Conservation (phyloP, 2,797 vertebrate genomes). For the Borostomias antarcticus region DNA sequence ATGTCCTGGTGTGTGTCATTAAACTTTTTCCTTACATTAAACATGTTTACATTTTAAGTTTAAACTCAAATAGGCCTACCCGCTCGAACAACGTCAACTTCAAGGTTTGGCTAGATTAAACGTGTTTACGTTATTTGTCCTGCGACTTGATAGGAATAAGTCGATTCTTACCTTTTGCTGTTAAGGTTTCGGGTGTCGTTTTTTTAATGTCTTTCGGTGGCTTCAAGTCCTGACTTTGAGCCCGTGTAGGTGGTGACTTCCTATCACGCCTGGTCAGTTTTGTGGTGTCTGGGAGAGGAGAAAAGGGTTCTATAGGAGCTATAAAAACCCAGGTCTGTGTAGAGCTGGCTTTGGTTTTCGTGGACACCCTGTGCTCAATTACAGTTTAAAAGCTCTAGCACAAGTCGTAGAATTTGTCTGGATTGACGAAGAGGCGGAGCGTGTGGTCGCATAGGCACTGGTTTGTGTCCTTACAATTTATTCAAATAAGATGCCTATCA, state of each 20-base stretch:
- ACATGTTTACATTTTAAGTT: not conserved
- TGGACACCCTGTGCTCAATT: slow-evolving; percentile 89
- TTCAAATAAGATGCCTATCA: slow-evolving; percentile 56
- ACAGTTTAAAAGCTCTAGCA: slow-evolving; percentile 87
- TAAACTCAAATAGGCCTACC: not conserved
- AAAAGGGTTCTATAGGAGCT: slow-evolving; percentile 84
- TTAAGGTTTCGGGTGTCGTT: slow-evolving; percentile 8
- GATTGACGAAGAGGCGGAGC: slow-evolving; percentile 89
- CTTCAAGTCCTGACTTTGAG: slow-evolving; percentile 62
- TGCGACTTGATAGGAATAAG: not conserved
- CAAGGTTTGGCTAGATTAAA: not conserved
- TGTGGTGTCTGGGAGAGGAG: slow-evolving; percentile 79
- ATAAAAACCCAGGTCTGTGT: slow-evolving; percentile 91
- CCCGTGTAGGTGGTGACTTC: slow-evolving; percentile 80
- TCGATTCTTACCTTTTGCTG: slow-evolving; percentile 54
- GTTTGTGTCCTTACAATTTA: slow-evolving; percentile 73
- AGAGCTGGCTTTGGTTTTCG: slow-evolving; percentile 86
- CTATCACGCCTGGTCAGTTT: slow-evolving; percentile 75
- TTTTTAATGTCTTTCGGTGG: slow-evolving; percentile 35
- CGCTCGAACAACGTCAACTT: not conserved
- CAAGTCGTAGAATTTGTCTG: slow-evolving; percentile 92
- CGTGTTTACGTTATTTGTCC: not conserved
- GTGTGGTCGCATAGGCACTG: slow-evolving; percentile 77
- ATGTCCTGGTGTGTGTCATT: slow-evolving; percentile 6
- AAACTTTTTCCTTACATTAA: slow-evolving; percentile 1